phyloP scores from a whole-genome alignment of 1,140 invertebrate species.

The Aricia agestis region DNA sequence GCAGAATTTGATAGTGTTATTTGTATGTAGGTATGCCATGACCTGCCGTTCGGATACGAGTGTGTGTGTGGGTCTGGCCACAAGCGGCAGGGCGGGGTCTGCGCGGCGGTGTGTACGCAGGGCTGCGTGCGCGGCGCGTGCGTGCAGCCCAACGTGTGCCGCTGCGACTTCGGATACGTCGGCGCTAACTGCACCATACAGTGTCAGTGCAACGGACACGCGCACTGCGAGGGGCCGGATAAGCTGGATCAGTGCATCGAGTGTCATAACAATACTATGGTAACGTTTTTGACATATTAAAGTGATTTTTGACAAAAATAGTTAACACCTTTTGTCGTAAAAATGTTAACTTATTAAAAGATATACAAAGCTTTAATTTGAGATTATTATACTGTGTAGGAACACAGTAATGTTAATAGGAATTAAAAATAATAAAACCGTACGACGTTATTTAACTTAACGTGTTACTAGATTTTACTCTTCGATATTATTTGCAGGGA shows the following conservation, averaged over 20 bases:
- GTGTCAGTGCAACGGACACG: slow-evolving; percentile 96
- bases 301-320: no score
- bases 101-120: slow-evolving; percentile 90
- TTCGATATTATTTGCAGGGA: slow-evolving; percentile 66
- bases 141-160: slow-evolving; percentile 88
- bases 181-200: slow-evolving; percentile 95
- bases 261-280: slow-evolving; percentile 95
- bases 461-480: neutral
- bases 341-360: no score
- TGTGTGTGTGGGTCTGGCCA: slow-evolving; percentile 87
- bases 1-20: no score
- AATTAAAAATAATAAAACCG: no score
- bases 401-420: no score
- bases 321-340: no score
- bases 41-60: slow-evolving; percentile 84
- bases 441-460: no score
- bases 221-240: slow-evolving; percentile 91
- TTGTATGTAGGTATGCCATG: slow-evolving; percentile 77
- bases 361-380: no score
- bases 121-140: slow-evolving; percentile 94
- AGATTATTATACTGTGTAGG: no score
- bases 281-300: slow-evolving; percentile 43
- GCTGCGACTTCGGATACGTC: slow-evolving; percentile 96
- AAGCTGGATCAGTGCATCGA: slow-evolving; percentile 87
- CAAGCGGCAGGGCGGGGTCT: slow-evolving; percentile 85